Conservation (phyloP, 2,113 vertebrate species). For the Neomonachus schauinslandi region DNA sequence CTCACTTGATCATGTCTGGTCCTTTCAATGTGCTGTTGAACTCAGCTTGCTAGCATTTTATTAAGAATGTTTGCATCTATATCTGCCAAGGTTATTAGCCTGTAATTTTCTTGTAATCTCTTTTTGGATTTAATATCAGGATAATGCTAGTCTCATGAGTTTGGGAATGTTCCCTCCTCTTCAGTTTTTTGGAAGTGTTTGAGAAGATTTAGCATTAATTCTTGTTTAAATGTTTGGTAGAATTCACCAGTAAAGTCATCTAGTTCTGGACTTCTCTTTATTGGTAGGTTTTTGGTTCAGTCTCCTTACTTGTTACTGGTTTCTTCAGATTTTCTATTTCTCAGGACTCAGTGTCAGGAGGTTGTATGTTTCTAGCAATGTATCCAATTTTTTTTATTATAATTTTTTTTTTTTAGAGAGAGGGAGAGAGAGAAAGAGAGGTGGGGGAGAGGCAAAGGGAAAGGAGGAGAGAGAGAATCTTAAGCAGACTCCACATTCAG, state of each 20-base stretch:
- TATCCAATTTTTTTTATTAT: neutral
- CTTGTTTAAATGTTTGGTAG: neutral
- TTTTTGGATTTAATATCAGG: neutral
- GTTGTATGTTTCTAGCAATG: neutral
- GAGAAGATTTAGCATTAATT: neutral
- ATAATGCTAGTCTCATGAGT: neutral
- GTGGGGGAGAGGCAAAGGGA: neutral
- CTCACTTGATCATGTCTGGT: neutral
- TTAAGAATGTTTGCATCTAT: neutral
- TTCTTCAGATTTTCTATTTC: neutral
- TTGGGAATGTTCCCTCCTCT: neutral
- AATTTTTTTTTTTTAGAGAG: neutral
- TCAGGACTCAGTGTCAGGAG: neutral
- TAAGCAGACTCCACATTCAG: neutral
- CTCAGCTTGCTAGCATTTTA: neutral
- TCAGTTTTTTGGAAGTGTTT: neutral
- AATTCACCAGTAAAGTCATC: neutral
- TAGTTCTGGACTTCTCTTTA: neutral
- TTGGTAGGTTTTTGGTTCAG: neutral
- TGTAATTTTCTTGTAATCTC: neutral
- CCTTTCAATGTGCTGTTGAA: neutral
- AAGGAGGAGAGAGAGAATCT: neutral
- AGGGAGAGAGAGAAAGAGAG: neutral
- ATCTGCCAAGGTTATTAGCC: neutral
- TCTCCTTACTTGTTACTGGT: neutral